Percentiles rank a stretch among this genome's conserved stretches.
Evolutionary conservation across 2,113 vertebrate species (phyloP).

Genomic region (Hypomesus transpacificus): DNA sequence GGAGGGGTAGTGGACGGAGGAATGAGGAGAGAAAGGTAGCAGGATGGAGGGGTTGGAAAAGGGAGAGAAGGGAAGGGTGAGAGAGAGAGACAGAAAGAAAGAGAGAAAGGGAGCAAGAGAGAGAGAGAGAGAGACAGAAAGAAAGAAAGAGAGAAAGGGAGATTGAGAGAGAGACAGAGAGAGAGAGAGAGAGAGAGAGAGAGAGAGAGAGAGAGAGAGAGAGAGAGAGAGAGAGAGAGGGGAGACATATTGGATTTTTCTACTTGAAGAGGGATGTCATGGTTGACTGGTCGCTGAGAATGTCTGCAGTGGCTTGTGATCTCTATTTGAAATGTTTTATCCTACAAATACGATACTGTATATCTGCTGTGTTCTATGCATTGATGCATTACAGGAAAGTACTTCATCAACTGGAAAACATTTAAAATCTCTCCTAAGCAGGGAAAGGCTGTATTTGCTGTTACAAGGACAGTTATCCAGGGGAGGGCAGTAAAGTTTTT

Average conservation of each 20-base stretch:
- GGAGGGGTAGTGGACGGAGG: no score
- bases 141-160: background rate
- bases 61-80: background rate
- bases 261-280: slow-evolving; percentile 1
- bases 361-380: background rate
- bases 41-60: background rate
- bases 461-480: no score
- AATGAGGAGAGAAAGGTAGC: no score
- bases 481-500: no score
- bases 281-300: background rate
- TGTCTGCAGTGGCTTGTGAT: background rate
- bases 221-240: background rate
- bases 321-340: background rate
- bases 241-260: slow-evolving; percentile 2
- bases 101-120: background rate
- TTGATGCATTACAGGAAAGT: background rate
- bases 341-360: background rate
- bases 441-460: no score
- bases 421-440: no score
- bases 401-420: no score
- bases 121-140: background rate
- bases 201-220: background rate
- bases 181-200: background rate
- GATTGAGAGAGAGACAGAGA: background rate
- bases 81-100: background rate